Percentiles rank a stretch among this genome's conserved stretches.
phyloP scores from a whole-genome alignment of 2,797 vertebrate genomes.

The Gymnocypris eckloni region DNA sequence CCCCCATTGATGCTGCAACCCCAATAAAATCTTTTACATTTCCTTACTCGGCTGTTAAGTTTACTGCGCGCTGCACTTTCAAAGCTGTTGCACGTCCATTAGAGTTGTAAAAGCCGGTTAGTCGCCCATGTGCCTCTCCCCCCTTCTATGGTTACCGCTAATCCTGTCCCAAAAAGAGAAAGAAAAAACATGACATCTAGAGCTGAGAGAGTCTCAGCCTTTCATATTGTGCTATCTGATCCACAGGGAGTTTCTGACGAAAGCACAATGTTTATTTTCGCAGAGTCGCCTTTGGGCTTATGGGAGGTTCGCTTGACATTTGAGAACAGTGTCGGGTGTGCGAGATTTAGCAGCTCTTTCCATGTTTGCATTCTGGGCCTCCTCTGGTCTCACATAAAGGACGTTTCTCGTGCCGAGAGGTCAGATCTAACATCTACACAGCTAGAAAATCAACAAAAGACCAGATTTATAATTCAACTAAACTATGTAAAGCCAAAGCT shows the following conservation, averaged over 20 bases:
- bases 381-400: conserved; percentile 26
- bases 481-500: background rate
- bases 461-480: background rate
- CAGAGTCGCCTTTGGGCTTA: conserved; percentile 51
- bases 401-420: conserved; percentile 35
- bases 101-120: conserved; percentile 56
- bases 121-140: conserved; percentile 42
- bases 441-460: background rate
- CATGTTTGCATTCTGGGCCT: conserved; percentile 50
- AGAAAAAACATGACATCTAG: conserved; percentile 56
- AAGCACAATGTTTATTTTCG: conserved; percentile 62
- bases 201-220: conserved; percentile 58
- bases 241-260: conserved; percentile 55
- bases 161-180: conserved; percentile 58
- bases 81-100: conserved; percentile 55
- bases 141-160: conserved; percentile 61
- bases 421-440: background rate
- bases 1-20: conserved; percentile 55
- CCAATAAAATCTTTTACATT: conserved; percentile 68
- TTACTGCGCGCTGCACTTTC: conserved; percentile 59
- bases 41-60: conserved; percentile 63
- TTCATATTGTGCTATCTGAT: conserved; percentile 64
- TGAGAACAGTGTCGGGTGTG: conserved; percentile 55
- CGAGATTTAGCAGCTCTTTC: conserved; percentile 61
- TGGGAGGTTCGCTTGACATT: conserved; percentile 59